Percentiles rank a stretch among this genome's conserved stretches.
These are phyloP conservation scores for Synanthedon formicaeformis DNA, from an alignment of 2,888 invertebrate species.

Conservation along the genomic window DNA sequence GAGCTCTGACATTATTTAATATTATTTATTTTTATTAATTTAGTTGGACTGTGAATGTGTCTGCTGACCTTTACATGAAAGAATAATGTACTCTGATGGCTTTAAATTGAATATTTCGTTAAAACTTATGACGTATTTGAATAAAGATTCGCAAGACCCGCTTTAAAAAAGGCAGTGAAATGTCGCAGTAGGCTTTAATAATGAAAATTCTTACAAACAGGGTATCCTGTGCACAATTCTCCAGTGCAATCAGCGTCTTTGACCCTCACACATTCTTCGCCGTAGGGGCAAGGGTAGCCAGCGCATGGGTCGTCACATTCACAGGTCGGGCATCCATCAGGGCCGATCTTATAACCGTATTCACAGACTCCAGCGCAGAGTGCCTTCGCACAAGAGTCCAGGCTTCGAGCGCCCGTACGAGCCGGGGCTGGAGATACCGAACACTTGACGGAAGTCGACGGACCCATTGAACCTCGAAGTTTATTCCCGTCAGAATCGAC, in stretches of 20 bases:
- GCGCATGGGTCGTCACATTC: conserved; percentile 89
- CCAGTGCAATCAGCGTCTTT: conserved; percentile 75
- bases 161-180: no score
- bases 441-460: conserved; percentile 77
- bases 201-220: conserved; percentile 74
- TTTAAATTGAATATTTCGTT: neutral
- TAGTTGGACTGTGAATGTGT: no score
- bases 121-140: no score
- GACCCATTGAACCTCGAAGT: conserved; percentile 83
- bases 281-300: conserved; percentile 77
- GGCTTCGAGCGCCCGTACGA: conserved; percentile 61
- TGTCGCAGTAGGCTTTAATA: no score
- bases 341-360: conserved; percentile 80
- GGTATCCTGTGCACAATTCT: conserved; percentile 78
- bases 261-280: conserved; percentile 81
- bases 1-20: no score
- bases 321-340: conserved; percentile 83
- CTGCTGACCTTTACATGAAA: no score
- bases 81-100: no score
- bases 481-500: conserved; percentile 84
- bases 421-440: conserved; percentile 38
- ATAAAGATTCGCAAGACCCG: no score
- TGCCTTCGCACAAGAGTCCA: conserved; percentile 73
- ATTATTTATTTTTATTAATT: no score
- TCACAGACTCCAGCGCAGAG: conserved; percentile 88